Evolutionary conservation across 1,140 invertebrate genomes (phyloP).

Genomic region (Mylabris phalerata): DNA sequence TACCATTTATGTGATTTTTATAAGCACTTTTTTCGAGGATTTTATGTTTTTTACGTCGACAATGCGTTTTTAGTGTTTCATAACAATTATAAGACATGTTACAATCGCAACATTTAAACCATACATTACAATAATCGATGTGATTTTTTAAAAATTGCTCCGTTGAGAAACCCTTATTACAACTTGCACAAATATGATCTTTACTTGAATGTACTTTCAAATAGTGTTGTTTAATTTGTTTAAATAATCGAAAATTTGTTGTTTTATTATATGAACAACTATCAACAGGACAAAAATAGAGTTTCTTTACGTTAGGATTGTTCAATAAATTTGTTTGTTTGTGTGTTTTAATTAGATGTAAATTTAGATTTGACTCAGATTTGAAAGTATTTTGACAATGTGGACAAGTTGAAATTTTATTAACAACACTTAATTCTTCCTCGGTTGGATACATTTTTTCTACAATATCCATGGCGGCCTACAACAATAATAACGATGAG

Average conservation of each 20-base stretch:
- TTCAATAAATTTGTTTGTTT: constrained; percentile 21
- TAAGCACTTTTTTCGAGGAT: constrained; percentile 33
- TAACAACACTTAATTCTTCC: constrained; percentile 26
- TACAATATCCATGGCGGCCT: neutral
- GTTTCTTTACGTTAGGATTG: constrained; percentile 5
- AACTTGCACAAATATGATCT: constrained; percentile 46
- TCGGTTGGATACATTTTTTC: constrained; percentile 31
- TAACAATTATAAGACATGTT: constrained; percentile 46
- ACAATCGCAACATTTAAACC: constrained; percentile 49
- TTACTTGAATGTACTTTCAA: constrained; percentile 56
- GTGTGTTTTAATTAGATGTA: constrained; percentile 38
- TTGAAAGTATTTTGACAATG: constrained; percentile 36
- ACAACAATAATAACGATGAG: neutral
- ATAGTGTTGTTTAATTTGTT: constrained; percentile 49
- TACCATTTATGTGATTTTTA: constrained; percentile 13
- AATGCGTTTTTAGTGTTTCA: constrained; percentile 53
- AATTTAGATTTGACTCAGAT: constrained; percentile 37
- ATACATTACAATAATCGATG: constrained; percentile 45
- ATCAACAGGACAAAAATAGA: constrained; percentile 36
- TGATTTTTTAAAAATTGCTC: constrained; percentile 45
- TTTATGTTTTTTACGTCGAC: constrained; percentile 47
- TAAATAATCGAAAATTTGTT: constrained; percentile 36
- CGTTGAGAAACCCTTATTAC: constrained; percentile 52
- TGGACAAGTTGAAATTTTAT: constrained; percentile 36
- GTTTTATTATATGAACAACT: constrained; percentile 31